Conservation (phyloP, 2,888 invertebrate genomes). For the Spisula solida region DNA sequence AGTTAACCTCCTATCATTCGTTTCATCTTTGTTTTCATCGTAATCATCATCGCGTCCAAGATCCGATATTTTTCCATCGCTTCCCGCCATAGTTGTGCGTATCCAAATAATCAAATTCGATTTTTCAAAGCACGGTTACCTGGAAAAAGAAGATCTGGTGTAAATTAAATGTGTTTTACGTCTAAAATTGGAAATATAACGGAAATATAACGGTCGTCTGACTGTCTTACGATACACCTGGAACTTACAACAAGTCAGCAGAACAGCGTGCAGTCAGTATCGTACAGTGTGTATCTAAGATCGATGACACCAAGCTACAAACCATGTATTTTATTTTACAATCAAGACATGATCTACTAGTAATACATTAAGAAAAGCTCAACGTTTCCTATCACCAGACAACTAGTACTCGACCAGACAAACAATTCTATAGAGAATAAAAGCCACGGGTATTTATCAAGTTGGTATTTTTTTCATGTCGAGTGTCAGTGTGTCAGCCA, state of each 20-base stretch:
- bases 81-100: background rate
- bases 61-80: background rate
- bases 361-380: background rate
- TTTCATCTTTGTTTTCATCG: background rate
- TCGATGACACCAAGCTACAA: background rate
- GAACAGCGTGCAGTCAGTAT: conserved; percentile 1
- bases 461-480: too few relatives aligned
- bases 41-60: background rate
- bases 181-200: background rate
- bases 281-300: background rate
- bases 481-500: too few relatives aligned
- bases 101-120: background rate
- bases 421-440: too few relatives aligned
- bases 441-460: too few relatives aligned
- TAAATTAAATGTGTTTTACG: background rate
- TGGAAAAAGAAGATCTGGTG: conserved; percentile 1
- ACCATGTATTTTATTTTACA: background rate
- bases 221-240: background rate
- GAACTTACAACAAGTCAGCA: background rate
- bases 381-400: too few relatives aligned
- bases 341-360: background rate
- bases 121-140: background rate
- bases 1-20: background rate
- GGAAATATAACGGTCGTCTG: background rate
- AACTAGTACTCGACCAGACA: too few relatives aligned